phyloP scores from a whole-genome alignment of 2,797 vertebrate genomes.

The Hirundo rustica region DNA sequence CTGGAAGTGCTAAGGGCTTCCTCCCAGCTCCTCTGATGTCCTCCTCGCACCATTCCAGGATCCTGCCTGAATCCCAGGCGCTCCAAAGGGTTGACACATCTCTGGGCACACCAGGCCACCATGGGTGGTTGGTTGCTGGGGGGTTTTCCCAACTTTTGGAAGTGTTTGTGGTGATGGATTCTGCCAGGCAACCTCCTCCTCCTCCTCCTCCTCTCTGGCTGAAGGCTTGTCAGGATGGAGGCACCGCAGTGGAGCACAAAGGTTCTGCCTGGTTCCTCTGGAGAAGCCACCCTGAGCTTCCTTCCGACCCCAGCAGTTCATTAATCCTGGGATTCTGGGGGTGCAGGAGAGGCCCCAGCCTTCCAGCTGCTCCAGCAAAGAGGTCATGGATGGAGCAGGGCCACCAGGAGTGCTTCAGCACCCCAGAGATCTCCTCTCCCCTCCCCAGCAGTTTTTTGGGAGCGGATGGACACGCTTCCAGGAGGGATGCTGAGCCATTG shows the following conservation, averaged over 20 bases:
- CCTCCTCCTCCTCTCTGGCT: background rate
- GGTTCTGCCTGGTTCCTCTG: background rate
- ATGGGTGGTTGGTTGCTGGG: too few species aligned
- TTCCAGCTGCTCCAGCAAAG: accelerated
- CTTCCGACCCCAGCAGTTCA: accelerated
- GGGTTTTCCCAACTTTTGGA: background rate
- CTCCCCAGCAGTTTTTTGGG: background rate
- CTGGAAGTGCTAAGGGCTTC: background rate
- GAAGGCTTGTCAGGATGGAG: background rate
- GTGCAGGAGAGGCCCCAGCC: background rate
- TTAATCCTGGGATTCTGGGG: background rate
- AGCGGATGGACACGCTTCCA: background rate
- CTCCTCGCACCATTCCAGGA: accelerated
- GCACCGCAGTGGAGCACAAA: accelerated
- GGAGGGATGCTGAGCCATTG: background rate
- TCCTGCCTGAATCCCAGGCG: accelerated
- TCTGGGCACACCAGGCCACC: accelerated
- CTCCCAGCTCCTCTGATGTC: background rate
- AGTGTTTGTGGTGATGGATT: background rate
- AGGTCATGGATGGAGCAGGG: background rate
- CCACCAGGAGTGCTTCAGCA: background rate
- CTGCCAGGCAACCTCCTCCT: background rate
- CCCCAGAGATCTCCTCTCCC: background rate
- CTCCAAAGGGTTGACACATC: background rate
- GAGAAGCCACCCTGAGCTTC: background rate